Percentiles rank a stretch among this genome's conserved stretches.
phyloP scores from a whole-genome alignment of 2,113 vertebrate genomes.

The Seriola quinqueradiata region DNA sequence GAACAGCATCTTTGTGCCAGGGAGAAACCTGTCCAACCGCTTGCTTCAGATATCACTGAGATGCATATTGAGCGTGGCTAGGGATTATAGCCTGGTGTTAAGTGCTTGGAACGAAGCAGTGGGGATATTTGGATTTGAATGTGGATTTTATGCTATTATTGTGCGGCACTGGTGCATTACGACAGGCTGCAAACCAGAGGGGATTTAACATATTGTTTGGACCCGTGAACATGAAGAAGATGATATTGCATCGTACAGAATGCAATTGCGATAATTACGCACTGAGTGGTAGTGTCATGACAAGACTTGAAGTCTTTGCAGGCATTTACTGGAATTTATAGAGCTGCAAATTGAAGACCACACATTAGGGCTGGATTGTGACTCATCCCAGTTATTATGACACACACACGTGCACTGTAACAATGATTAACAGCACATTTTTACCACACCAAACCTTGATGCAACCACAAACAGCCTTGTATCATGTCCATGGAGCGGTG shows the following conservation, averaged over 20 bases:
- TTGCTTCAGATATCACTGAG: slow-evolving; percentile 39
- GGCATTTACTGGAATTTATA: slow-evolving; percentile 54
- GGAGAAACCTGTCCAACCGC: slow-evolving; percentile 59
- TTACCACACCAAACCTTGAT: slow-evolving; percentile 5
- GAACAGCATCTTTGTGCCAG: slow-evolving; percentile 25
- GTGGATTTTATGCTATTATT: neutral
- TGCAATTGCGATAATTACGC: neutral
- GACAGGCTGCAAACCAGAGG: neutral
- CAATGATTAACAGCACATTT: slow-evolving; percentile 20
- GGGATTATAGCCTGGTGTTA: slow-evolving; percentile 47
- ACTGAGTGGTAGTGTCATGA: slow-evolving; percentile 1
- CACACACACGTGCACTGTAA: neutral
- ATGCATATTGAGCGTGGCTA: slow-evolving; percentile 28
- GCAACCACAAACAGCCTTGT: slow-evolving; percentile 5
- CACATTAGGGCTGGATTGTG: slow-evolving; percentile 43
- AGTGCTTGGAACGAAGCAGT: slow-evolving; percentile 33
- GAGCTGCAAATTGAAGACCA: slow-evolving; percentile 50
- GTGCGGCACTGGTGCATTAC: neutral
- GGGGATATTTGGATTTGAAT: slow-evolving; percentile 14
- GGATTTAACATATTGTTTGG: neutral
- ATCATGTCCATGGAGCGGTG: neutral
- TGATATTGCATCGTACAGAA: neutral
- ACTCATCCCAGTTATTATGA: slow-evolving; percentile 30
- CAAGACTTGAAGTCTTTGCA: slow-evolving; percentile 21
- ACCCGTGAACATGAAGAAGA: neutral